Evolutionary conservation across 2,797 vertebrate genomes (phyloP), one percentile per base, ranked within the genome.

Genomic region (Typhlichthys eigenmanni): DNA sequence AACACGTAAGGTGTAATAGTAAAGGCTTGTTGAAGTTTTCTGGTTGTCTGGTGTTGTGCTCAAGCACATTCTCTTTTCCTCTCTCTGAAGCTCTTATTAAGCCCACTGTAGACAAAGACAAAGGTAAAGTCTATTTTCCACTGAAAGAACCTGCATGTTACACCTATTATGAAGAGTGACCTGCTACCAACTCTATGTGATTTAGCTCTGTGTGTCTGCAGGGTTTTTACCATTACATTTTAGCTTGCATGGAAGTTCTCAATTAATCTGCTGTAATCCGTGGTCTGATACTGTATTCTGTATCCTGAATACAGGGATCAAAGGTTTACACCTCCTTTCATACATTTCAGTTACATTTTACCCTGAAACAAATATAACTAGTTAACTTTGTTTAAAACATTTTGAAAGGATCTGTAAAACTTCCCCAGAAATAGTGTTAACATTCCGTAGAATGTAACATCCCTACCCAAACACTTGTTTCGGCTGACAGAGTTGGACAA

Each of bases 41-140:
- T 84, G 53, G 80, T 53, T 38, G 48, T 13, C 5, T 17, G 29
- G 45, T 17, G 4, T 47, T 12, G 47, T 11, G 10, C 38, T 62
- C 38, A 73, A 13, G 84, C 49, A 54, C 55, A 79, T 19, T 80
- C 52, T 95, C 83, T 91, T 90, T 86, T 85, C 74, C 89, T 59
- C 65, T 75, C 63, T 81, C 76, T 92, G 83, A 95, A 97, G 95
- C 91, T 86, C 91, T 76, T 92, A 88, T 93, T 93, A 93, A 85
- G 90, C 93, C 94, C 90, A 91, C 94, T 88, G 87, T 95, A 95
- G 93, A 91, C 88, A 79, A 89, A 87, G 95, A 93, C 92, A 95
- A 96, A 98, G 96, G 95, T 99, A 96, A 98, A 94, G 55, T 29
- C 85, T 63, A 68, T 72, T 50, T 77, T 70, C 75, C 76, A 75